These are phyloP conservation scores for Agonopterix alstromeriana DNA, from an alignment of 2,888 invertebrate genomes.

Conservation along the genomic window DNA sequence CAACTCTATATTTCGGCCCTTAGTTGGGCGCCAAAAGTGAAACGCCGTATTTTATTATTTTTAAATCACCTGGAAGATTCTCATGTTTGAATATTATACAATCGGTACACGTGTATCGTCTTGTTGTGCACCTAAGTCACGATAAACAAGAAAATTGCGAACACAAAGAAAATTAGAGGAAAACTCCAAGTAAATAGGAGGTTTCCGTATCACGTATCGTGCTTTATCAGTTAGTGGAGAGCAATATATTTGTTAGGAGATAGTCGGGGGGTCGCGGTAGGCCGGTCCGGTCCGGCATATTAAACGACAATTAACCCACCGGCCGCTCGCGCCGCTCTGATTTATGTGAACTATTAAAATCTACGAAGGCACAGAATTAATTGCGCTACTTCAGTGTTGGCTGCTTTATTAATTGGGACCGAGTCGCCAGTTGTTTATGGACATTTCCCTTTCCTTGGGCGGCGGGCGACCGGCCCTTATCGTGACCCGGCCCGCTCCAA, in stretches of 20 bases:
- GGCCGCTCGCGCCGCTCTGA: conserved; percentile 48
- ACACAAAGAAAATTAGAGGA: conserved; percentile 26
- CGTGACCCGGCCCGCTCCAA: conserved; percentile 67
- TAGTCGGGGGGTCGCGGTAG: conserved; percentile 35
- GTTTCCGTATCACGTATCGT: conserved; percentile 36
- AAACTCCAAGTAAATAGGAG: conserved; percentile 20
- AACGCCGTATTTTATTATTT: not conserved
- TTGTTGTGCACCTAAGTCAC: conserved; percentile 2
- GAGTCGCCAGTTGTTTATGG: conserved; percentile 73
- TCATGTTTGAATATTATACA: not conserved
- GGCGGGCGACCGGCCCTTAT: conserved; percentile 40
- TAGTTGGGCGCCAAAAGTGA: conserved; percentile 15
- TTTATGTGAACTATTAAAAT: conserved; percentile 76
- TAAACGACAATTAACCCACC: conserved; percentile 74
- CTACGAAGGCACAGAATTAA: conserved; percentile 75
- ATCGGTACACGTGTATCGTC: not conserved
- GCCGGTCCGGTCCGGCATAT: conserved; percentile 63
- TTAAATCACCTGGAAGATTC: too few relatives aligned
- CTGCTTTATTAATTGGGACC: conserved; percentile 74
- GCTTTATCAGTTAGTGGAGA: conserved; percentile 28
- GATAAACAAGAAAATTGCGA: conserved; percentile 4
- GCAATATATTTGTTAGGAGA: conserved; percentile 30
- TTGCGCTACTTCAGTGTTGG: conserved; percentile 71
- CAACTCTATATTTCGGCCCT: conserved; percentile 5
- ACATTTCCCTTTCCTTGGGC: conserved; percentile 57